Evolutionary conservation across 2,888 invertebrate genomes (phyloP), one percentile per base, ranked within the genome.

Genomic region (Rhagonycha lutea): DNA sequence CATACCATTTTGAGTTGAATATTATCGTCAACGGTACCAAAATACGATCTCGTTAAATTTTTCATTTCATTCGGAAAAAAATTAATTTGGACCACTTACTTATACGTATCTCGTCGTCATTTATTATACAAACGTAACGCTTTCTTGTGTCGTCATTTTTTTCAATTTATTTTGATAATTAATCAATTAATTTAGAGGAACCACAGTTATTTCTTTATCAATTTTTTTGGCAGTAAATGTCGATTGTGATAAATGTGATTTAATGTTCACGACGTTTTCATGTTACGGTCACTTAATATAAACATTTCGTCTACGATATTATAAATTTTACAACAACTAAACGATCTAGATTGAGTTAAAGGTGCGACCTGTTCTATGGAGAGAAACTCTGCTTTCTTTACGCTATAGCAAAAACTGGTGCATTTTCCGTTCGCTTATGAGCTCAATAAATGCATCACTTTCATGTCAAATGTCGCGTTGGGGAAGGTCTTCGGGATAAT

Each of bases 351-450:
- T 70, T 69, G 32, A 69, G 74, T 67, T 61, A n/a, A 47, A 75
- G 75, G 72, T 62, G 75, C 71, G 70, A 71, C 74, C 23, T 29
- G 69, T 72, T 72, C 75, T 62, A 68, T 67, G 32, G 32, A 72
- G 75, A 71, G 75, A 75, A 75, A 75, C 60, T 75, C 72, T 62
- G 70, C 75, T 75, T 75, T 75, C 75, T 75, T 75, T 14, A 32
- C 68, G 63, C 69, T 28, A 60, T 62, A 72, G 47, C 68, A 75
- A 75, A 75, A 72, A 75, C 71, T 75, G 26, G 72, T 69, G 72
- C 75, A 75, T 75, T 75, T 75, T 75, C 72, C 75, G 72, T 62
- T 75, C 72, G 75, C 75, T 75, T 70, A 70, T 74, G 73, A 65
- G 70, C 70, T 69, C 70, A 23, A 47, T 69, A 69, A 70, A 61